phyloP scores from a whole-genome alignment of 1,140 invertebrate species.

The Sinella curviseta region DNA sequence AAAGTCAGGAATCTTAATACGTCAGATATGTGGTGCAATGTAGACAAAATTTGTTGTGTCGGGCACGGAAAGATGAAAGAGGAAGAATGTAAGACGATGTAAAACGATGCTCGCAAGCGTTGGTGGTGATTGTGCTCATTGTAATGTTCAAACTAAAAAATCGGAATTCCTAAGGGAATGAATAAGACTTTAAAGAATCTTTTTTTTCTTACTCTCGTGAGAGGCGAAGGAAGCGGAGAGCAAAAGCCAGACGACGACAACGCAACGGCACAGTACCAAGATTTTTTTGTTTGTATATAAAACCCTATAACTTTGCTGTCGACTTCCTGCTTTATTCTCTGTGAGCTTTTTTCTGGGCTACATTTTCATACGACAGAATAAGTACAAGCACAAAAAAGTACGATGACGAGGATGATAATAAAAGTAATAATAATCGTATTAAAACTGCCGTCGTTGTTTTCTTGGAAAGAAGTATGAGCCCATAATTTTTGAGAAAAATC shows the following conservation, averaged over 20 bases:
- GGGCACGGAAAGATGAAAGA: too few species aligned
- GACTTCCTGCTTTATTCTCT: too few species aligned
- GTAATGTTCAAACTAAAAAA: not conserved
- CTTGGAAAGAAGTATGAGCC: conserved; percentile 4
- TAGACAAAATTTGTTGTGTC: too few species aligned
- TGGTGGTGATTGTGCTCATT: not conserved
- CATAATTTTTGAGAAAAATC: not conserved
- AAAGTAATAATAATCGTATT: conserved; percentile 1
- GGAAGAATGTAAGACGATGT: not conserved
- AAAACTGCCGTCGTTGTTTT: conserved; percentile 6
- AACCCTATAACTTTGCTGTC: too few species aligned
- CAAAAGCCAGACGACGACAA: too few species aligned
- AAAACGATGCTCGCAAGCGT: not conserved
- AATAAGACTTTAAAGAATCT: too few species aligned
- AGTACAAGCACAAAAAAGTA: too few species aligned
- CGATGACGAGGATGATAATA: too few species aligned
- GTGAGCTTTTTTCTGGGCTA: not conserved
- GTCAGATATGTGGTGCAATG: too few species aligned
- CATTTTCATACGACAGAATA: not conserved
- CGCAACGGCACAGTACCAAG: too few species aligned
- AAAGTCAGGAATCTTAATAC: not conserved
- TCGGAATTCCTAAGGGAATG: not conserved
- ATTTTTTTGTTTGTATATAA: too few species aligned
- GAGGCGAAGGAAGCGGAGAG: not conserved
- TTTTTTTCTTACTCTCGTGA: not conserved